These are phyloP conservation scores for Luscinia luscinia DNA, from an alignment of 2,797 vertebrate species.

Conservation along the genomic window DNA sequence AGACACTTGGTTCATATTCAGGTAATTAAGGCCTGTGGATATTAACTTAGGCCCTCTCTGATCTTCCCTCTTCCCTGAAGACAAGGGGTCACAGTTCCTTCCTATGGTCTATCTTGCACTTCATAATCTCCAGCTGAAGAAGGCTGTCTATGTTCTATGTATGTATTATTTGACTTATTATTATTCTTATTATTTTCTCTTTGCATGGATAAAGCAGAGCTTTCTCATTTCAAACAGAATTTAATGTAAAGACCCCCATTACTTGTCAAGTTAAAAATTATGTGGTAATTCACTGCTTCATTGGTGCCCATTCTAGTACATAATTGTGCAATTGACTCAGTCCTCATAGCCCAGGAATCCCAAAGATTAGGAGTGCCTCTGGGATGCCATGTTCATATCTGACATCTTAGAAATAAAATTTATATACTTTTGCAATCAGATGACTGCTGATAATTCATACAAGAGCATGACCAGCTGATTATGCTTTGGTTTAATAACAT, in stretches of 20 bases:
- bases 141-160: not conserved
- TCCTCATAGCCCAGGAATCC: not conserved
- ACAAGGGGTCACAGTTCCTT: not conserved
- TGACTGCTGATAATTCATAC: not conserved
- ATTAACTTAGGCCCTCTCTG: not conserved
- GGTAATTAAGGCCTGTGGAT: not conserved
- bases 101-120: not conserved
- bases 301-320: not conserved
- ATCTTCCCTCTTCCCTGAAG: not conserved
- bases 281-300: not conserved
- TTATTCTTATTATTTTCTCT: not conserved
- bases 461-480: not conserved
- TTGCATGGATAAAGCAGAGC: not conserved
- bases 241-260: not conserved
- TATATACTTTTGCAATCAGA: not conserved
- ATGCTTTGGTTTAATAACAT: not conserved
- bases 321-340: slow-evolving; percentile 14
- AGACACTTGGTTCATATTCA: not conserved
- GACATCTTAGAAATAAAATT: slow-evolving; percentile 8
- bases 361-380: not conserved
- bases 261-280: slow-evolving; percentile 30
- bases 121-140: not conserved
- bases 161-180: not conserved
- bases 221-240: slow-evolving; percentile 7
- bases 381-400: not conserved